A percentile compares a stretch with the other conserved stretches of the same genome.
phyloP scores from a whole-genome alignment of 1,140 invertebrate species.

The Hestina assimilis region DNA sequence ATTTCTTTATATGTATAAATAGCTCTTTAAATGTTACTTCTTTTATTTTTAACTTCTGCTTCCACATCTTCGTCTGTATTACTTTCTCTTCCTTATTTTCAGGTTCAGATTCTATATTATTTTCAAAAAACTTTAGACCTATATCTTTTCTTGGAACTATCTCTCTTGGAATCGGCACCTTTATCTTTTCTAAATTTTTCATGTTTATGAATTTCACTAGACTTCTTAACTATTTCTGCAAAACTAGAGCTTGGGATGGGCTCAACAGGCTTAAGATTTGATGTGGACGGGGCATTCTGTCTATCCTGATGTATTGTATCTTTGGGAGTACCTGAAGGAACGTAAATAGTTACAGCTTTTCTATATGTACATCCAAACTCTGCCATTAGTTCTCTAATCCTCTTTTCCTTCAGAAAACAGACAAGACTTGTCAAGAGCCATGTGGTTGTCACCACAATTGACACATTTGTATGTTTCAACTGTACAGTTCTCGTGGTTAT shows the following conservation, averaged over 20 bases:
- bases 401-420: background rate
- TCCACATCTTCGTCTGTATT: background rate
- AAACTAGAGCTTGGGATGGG: no score
- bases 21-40: background rate
- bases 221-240: background rate
- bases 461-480: background rate
- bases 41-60: background rate
- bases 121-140: background rate
- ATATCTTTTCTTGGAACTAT: background rate
- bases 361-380: slow-evolving; percentile 2
- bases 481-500: background rate
- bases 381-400: background rate
- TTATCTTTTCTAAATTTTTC: background rate
- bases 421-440: background rate
- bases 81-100: background rate
- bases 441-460: background rate
- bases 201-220: no score
- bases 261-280: no score
- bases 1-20: background rate
- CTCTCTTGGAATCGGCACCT: no score
- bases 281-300: no score
- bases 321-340: background rate
- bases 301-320: no score
- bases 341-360: background rate
- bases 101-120: background rate